Conservation (phyloP, 2,888 invertebrate genomes). For the Aphodius sticticus region DNA sequence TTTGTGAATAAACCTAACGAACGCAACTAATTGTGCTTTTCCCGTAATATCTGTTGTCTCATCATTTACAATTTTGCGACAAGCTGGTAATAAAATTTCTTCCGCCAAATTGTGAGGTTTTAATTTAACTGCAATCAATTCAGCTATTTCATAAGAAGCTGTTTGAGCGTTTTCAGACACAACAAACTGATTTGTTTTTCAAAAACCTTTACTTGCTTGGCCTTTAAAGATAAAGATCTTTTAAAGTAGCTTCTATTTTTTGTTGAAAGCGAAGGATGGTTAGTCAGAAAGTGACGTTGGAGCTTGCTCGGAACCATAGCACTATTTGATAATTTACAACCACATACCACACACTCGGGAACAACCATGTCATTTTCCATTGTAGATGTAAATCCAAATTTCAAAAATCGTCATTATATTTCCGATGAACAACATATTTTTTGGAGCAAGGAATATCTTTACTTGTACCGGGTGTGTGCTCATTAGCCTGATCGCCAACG, state of each 20-base stretch:
- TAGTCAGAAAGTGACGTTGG: conserved; percentile 38
- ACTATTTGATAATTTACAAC: conserved; percentile 36
- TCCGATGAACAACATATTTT: conserved; percentile 28
- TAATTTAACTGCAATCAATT: conserved; percentile 37
- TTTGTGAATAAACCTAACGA: conserved; percentile 37
- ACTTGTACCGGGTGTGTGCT: conserved; percentile 31
- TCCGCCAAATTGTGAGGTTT: too few relatives aligned
- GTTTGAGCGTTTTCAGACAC: conserved; percentile 32
- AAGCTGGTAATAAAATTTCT: conserved; percentile 10
- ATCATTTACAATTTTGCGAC: conserved; percentile 26
- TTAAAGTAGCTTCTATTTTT: conserved; percentile 36
- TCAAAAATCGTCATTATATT: conserved; percentile 23
- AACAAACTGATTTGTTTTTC: conserved; percentile 34
- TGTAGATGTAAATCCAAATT: conserved; percentile 33
- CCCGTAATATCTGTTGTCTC: conserved; percentile 40
- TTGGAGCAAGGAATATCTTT: conserved; percentile 29
- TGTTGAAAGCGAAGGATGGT: conserved; percentile 37
- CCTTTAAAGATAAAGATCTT: conserved; percentile 27
- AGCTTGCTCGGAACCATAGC: conserved; percentile 40
- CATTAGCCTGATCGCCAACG: conserved; percentile 14
- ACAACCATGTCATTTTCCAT: conserved; percentile 30
- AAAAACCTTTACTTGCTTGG: conserved; percentile 34
- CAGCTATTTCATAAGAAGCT: conserved; percentile 38
- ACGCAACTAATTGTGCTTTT: conserved; percentile 38
- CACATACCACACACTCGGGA: conserved; percentile 30